Evolutionary conservation across 2,797 vertebrate genomes (phyloP).

Genomic region (Artibeus lituratus): DNA sequence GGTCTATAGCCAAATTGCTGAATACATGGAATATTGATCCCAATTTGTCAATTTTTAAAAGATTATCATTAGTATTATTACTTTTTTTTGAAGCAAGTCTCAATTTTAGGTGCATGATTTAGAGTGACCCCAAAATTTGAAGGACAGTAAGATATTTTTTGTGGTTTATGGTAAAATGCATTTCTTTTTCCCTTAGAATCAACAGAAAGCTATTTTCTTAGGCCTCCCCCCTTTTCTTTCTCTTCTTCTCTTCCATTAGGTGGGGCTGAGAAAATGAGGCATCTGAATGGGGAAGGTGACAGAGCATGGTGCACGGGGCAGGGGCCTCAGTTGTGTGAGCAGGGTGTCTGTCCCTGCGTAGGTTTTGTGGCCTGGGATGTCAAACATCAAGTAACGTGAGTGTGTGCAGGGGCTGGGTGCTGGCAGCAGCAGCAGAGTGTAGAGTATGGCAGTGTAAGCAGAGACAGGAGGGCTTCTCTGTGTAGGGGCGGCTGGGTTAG

Average conservation of each 20-base stretch:
- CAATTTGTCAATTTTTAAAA: not conserved
- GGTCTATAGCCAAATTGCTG: not conserved
- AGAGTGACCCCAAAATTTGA: not conserved
- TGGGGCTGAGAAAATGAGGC: not conserved
- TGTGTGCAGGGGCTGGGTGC: not conserved
- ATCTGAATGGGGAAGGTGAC: not conserved
- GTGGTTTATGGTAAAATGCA: not conserved
- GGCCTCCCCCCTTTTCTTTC: not conserved
- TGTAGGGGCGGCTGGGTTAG: not conserved
- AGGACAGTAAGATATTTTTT: not conserved
- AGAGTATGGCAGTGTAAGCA: not conserved
- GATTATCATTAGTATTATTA: not conserved
- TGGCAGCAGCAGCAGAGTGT: not conserved
- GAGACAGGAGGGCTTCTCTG: not conserved
- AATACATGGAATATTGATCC: not conserved
- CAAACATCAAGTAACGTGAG: not conserved
- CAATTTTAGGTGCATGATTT: not conserved
- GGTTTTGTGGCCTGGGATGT: not conserved
- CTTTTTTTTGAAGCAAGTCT: not conserved
- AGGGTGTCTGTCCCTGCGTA: not conserved
- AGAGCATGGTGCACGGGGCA: fast-evolving
- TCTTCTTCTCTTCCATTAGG: not conserved
- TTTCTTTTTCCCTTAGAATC: constrained; percentile 8
- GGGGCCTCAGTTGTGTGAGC: not conserved
- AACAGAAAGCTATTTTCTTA: not conserved